Evolutionary conservation across 1,140 invertebrate genomes (phyloP).

Genomic region (Globodera ellingtonae): DNA sequence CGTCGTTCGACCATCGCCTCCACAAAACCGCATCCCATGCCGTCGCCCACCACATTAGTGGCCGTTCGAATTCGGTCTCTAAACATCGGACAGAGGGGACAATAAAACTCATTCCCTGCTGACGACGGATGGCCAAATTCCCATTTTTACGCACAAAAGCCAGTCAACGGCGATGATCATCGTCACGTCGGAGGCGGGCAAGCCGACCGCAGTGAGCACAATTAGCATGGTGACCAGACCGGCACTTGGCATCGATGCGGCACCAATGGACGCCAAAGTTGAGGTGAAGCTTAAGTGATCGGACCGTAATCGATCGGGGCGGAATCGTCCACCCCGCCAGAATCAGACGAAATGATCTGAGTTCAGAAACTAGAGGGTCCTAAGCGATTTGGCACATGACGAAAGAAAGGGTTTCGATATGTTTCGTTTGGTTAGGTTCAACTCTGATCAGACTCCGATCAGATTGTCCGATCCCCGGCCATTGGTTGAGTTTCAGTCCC

Average conservation of each 20-base stretch:
- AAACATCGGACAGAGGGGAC: no score
- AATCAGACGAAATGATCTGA: no score
- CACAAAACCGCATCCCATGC: slow-evolving; percentile 88
- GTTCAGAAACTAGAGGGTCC: no score
- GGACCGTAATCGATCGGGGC: neutral
- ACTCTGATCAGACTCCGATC: no score
- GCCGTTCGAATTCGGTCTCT: slow-evolving; percentile 93
- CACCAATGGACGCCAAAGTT: slow-evolving; percentile 92
- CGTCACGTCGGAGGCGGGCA: slow-evolving; percentile 84
- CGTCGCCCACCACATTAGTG: slow-evolving; percentile 93
- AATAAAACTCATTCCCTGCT: slow-evolving; percentile 1
- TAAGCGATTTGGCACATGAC: no score
- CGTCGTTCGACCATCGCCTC: no score
- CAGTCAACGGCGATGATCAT: slow-evolving; percentile 93
- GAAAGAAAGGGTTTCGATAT: no score
- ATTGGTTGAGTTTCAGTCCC: slow-evolving; percentile 18
- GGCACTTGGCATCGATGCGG: slow-evolving; percentile 87
- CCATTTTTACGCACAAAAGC: slow-evolving; percentile 78
- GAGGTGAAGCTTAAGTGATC: slow-evolving; percentile 77
- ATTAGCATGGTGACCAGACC: slow-evolving; percentile 96
- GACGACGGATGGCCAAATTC: no score
- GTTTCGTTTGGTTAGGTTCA: neutral
- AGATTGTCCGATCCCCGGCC: no score
- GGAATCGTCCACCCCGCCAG: no score
- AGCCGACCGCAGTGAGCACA: slow-evolving; percentile 88